phyloP scores from a whole-genome alignment of 2,888 invertebrate species.

The Sycophila texana region DNA sequence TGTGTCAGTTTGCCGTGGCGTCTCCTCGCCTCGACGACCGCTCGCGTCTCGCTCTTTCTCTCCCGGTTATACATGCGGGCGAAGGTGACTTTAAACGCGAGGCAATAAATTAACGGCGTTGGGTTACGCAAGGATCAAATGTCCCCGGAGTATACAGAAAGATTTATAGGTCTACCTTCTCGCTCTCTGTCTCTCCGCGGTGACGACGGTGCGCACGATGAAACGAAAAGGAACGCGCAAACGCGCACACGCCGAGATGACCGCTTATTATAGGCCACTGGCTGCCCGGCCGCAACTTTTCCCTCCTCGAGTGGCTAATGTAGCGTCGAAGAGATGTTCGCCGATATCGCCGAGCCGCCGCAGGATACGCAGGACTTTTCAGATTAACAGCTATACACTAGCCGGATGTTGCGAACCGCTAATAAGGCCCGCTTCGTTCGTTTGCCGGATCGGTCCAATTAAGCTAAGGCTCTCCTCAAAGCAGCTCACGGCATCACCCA shows the following conservation, averaged over 20 bases:
- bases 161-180: slow-evolving; percentile 75
- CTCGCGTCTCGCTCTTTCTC: slow-evolving; percentile 42
- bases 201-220: slow-evolving; percentile 62
- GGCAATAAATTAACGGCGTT: slow-evolving; percentile 76
- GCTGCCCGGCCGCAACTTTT: slow-evolving; percentile 62
- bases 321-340: neutral
- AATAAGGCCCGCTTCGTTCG: slow-evolving; percentile 70
- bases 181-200: slow-evolving; percentile 64
- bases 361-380: slow-evolving; percentile 72
- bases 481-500: slow-evolving; percentile 65
- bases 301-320: neutral
- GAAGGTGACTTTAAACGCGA: slow-evolving; percentile 75
- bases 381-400: slow-evolving; percentile 70
- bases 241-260: slow-evolving; percentile 61
- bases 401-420: slow-evolving; percentile 72
- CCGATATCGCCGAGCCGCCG: slow-evolving; percentile 62
- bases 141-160: slow-evolving; percentile 75
- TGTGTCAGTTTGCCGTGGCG: neutral
- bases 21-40: slow-evolving; percentile 26
- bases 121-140: slow-evolving; percentile 77
- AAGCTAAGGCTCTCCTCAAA: slow-evolving; percentile 60
- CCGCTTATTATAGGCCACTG: slow-evolving; percentile 74
- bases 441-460: slow-evolving; percentile 67
- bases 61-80: slow-evolving; percentile 64
- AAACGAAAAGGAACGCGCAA: slow-evolving; percentile 69